Evolutionary conservation across 2,113 vertebrate genomes (phyloP), one percentile per base, ranked within the genome.

Genomic region (Lycaon pictus): DNA sequence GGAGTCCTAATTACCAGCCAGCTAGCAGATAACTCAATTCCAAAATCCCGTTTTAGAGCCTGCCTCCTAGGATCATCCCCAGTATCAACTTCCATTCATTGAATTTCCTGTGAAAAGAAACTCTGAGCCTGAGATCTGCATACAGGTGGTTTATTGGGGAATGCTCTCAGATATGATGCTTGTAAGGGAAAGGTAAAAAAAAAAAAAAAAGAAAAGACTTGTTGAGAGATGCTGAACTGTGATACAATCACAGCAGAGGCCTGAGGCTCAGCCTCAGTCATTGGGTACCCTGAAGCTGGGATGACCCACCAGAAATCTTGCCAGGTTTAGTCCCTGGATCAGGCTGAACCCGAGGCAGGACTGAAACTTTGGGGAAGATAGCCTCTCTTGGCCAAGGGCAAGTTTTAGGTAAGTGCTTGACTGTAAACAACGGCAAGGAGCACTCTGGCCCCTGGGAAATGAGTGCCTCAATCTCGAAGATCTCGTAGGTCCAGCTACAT

Each of bases 91-190:
- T 51, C 76, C 27, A 71, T 48, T 56, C 19, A 1, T 69, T 87
- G 35, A 55, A 35, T 89, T 79, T 95, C 32, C 72, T 86, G 23
- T 69, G 79, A 96, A 65, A 22, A 79, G 86, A 51, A 77, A 87
- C 32, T 74, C 76, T 82, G 48, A 86, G 5, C 29, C 71, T 86
- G 58, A 94, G 16, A 55, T 58, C 29, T 69, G 63, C 29, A 11
- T 60, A 22, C 27, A 55, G 15, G 27, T 88, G 56, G 10, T 58
- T 96, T 79, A 27, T 19, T 58, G 56, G 15, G 35, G 17, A 53
- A 48, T 84, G 19, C 48, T 71, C 23, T 67, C 35, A 37, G 48
- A 37, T 71, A 35, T 27, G 19, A 29, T 48, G 29, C 55, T 4
- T n/a, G 3, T 63, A 37, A 87, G 17, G 20, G 7, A 96, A 22